Conservation (phyloP, 2,113 vertebrate genomes). For the Amphiprion ocellaris region DNA sequence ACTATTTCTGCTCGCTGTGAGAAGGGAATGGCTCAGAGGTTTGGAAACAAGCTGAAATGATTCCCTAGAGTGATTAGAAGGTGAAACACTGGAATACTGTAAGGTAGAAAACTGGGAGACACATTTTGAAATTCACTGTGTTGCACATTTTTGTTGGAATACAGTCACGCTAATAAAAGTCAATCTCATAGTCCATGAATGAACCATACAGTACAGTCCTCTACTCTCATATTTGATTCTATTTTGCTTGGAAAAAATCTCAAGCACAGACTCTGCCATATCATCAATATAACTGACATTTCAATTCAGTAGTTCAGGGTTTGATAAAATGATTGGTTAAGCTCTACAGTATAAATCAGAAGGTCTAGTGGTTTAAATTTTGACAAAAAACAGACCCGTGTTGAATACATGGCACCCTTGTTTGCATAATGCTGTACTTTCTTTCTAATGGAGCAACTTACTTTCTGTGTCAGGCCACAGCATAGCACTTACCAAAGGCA, state of each 20-base stretch:
- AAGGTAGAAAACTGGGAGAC: constrained; percentile 11
- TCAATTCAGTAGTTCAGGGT: neutral
- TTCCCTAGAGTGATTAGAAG: constrained; percentile 42
- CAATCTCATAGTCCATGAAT: no score
- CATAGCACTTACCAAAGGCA: no score
- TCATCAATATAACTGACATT: neutral
- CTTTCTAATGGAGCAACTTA: no score
- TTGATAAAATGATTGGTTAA: neutral
- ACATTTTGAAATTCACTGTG: constrained; percentile 39
- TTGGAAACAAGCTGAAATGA: constrained; percentile 54
- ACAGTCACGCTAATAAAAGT: constrained; percentile 17
- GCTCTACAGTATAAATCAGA: no score
- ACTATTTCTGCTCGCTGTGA: constrained; percentile 36
- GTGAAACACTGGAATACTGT: constrained; percentile 42
- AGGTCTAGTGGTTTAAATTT: no score
- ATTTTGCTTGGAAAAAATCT: constrained; percentile 1
- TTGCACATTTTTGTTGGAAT: neutral
- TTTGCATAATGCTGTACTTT: no score
- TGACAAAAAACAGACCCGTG: no score
- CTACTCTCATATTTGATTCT: neutral
- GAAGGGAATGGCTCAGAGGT: constrained; percentile 43
- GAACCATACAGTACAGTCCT: neutral
- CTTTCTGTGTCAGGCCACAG: no score
- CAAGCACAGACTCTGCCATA: neutral
- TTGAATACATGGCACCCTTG: no score